These are phyloP conservation scores for Cerceris ruficornis DNA, from an alignment of 2,888 invertebrate species.

Conservation along the genomic window DNA sequence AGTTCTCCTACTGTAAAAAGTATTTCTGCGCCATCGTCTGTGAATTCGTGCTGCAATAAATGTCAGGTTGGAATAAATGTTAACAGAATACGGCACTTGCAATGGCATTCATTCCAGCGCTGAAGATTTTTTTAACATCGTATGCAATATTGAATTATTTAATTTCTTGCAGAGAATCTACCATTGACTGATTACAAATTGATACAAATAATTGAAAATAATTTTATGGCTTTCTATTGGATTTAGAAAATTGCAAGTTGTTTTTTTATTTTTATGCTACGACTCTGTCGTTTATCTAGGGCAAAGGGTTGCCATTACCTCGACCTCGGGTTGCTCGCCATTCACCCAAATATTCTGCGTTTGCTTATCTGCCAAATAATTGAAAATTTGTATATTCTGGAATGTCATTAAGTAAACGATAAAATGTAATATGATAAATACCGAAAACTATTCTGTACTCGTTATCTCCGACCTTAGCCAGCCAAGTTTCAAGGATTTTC, in stretches of 20 bases:
- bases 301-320: conserved; percentile 78
- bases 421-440: conserved; percentile 75
- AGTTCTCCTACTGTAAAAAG: conserved; percentile 85
- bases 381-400: neutral
- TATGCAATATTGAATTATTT: too few species aligned
- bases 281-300: too few species aligned
- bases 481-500: conserved; percentile 90
- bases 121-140: too few species aligned
- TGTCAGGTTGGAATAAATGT: neutral
- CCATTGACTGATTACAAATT: too few species aligned
- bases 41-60: conserved; percentile 87
- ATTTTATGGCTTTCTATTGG: neutral
- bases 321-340: conserved; percentile 86
- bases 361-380: conserved; percentile 86
- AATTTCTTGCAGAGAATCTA: too few species aligned
- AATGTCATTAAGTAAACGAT: neutral
- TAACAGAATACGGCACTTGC: too few species aligned
- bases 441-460: conserved; percentile 89
- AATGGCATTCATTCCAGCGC: too few species aligned
- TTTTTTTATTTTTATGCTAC: too few species aligned
- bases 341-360: conserved; percentile 90
- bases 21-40: conserved; percentile 93
- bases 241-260: neutral
- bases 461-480: conserved; percentile 82
- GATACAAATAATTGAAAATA: too few species aligned